These are phyloP conservation scores for Pomatorhinus ruficollis DNA, from an alignment of 2,113 vertebrate species.

Conservation along the genomic window DNA sequence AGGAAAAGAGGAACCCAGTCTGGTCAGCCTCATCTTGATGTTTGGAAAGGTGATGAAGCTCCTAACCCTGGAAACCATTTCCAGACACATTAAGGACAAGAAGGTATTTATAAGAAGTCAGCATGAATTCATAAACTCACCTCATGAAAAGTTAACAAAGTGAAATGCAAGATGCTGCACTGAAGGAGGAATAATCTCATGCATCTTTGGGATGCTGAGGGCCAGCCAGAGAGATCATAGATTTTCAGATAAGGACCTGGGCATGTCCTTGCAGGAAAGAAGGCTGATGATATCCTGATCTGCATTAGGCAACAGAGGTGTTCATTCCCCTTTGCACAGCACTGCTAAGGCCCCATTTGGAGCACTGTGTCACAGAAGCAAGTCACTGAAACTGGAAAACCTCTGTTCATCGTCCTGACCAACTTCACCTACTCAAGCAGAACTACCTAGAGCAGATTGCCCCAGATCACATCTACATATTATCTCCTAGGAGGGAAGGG, in stretches of 20 bases:
- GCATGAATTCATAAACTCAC: not conserved
- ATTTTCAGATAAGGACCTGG: not conserved
- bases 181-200: not conserved
- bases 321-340: not conserved
- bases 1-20: not conserved
- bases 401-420: not conserved
- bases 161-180: not conserved
- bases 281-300: not conserved
- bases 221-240: fast-evolving
- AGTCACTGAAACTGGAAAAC: not conserved
- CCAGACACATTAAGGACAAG: not conserved
- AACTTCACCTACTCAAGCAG: not conserved
- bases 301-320: not conserved
- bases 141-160: not conserved
- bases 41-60: not conserved
- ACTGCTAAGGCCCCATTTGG: not conserved
- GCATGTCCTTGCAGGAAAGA: not conserved
- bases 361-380: not conserved
- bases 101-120: not conserved
- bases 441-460: not conserved
- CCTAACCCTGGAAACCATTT: not conserved
- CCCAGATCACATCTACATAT: not conserved
- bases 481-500: not conserved
- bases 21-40: not conserved
- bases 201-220: not conserved